These are phyloP conservation scores for Brassicogethes aeneus DNA, from an alignment of 2,888 invertebrate genomes.

Conservation along the genomic window DNA sequence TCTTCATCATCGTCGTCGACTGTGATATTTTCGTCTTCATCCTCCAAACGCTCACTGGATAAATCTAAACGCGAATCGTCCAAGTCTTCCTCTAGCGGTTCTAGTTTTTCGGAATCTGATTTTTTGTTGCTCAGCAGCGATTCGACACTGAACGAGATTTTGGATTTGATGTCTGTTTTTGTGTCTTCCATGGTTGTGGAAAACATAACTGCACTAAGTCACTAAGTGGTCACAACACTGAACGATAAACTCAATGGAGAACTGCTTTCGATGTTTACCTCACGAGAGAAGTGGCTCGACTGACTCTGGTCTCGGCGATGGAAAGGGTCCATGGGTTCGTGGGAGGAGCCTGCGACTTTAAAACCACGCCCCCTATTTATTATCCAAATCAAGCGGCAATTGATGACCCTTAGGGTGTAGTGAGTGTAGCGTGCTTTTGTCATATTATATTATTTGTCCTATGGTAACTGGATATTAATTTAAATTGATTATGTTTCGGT, in stretches of 20 bases:
- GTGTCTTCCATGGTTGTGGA: constrained; percentile 35
- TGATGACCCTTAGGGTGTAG: constrained; percentile 28
- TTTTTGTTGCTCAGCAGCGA: constrained; percentile 43
- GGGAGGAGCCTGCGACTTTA: constrained; percentile 20
- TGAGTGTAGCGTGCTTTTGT: constrained; percentile 30
- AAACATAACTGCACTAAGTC: constrained; percentile 14
- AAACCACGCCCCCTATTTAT: constrained; percentile 27
- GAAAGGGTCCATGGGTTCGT: constrained; percentile 26
- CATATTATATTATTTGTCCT: constrained; percentile 37
- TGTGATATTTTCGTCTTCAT: constrained; percentile 39
- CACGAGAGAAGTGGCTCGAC: constrained; percentile 18
- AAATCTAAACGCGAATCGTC: constrained; percentile 23
- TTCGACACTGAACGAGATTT: constrained; percentile 68
- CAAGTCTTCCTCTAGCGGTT: constrained; percentile 18
- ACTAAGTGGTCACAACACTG: background rate
- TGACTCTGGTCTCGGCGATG: constrained; percentile 17
- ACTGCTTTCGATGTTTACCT: background rate
- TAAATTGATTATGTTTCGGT: constrained; percentile 27
- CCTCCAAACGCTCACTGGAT: constrained; percentile 38
- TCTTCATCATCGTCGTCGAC: constrained; percentile 38
- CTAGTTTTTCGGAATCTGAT: constrained; percentile 15
- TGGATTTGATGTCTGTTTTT: constrained; percentile 46
- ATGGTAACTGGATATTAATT: constrained; percentile 30
- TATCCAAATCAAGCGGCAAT: constrained; percentile 29
- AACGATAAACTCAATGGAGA: background rate